Conservation (phyloP, 2,888 invertebrate genomes). For the Sylvicola fuscatus region DNA sequence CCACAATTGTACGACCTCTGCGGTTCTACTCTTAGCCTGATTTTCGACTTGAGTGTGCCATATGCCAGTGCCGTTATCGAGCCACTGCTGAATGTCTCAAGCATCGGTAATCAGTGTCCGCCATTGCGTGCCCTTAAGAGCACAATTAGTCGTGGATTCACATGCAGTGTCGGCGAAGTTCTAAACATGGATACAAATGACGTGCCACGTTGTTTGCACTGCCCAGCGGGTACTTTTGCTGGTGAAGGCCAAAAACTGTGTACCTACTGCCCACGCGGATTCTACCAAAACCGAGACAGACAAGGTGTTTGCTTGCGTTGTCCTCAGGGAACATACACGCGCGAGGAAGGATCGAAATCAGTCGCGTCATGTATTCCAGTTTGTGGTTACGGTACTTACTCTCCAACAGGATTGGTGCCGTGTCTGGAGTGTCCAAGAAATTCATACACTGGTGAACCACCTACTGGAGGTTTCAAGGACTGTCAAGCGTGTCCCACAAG, state of each 20-base stretch:
- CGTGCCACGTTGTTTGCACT: slow-evolving; percentile 84
- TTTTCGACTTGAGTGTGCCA: slow-evolving; percentile 85
- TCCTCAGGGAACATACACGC: slow-evolving; percentile 81
- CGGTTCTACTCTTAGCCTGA: slow-evolving; percentile 78
- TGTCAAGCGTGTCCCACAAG: slow-evolving; percentile 83
- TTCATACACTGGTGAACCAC: slow-evolving; percentile 73
- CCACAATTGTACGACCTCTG: slow-evolving; percentile 87
- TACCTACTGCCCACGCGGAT: slow-evolving; percentile 77
- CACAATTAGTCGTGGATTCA: slow-evolving; percentile 70
- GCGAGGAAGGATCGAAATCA: slow-evolving; percentile 74
- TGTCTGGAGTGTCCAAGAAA: slow-evolving; percentile 88
- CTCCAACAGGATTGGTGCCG: slow-evolving; percentile 81
- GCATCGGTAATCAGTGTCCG: slow-evolving; percentile 84
- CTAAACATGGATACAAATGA: slow-evolving; percentile 82
- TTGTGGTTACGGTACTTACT: slow-evolving; percentile 91
- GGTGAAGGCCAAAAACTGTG: slow-evolving; percentile 79
- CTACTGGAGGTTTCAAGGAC: slow-evolving; percentile 77
- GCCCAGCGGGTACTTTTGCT: slow-evolving; percentile 90
- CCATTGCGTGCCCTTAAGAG: slow-evolving; percentile 73
- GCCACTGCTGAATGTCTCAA: slow-evolving; percentile 68
- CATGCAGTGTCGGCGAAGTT: slow-evolving; percentile 84
- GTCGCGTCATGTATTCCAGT: slow-evolving; percentile 77
- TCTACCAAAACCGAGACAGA: slow-evolving; percentile 79
- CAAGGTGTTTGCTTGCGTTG: slow-evolving; percentile 82
- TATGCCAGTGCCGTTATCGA: slow-evolving; percentile 80